These are phyloP conservation scores for Scaptomyza flava DNA, from an alignment of 2,888 invertebrate species.

Conservation along the genomic window DNA sequence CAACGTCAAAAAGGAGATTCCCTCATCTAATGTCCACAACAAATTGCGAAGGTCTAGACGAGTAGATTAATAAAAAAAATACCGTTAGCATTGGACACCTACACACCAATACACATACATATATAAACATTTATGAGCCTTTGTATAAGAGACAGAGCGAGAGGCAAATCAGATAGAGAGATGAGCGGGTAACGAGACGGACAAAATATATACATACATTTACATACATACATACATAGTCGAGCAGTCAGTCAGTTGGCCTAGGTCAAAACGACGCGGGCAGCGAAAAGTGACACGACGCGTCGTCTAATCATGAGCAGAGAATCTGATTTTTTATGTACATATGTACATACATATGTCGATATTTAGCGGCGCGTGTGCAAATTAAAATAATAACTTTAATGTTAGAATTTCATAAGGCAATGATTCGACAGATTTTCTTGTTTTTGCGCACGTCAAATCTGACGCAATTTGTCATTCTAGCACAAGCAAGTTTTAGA, in stretches of 20 bases:
- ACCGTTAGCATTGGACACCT: slow-evolving; percentile 25
- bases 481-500: neutral
- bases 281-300: slow-evolving; percentile 22
- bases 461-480: slow-evolving; percentile 44
- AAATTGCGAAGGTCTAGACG: slow-evolving; percentile 74
- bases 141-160: slow-evolving; percentile 6
- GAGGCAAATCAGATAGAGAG: neutral
- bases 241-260: slow-evolving; percentile 53
- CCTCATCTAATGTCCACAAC: slow-evolving; percentile 15
- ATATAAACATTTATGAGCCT: neutral
- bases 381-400: slow-evolving; percentile 50
- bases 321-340: slow-evolving; percentile 15
- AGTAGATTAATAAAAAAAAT: slow-evolving; percentile 37
- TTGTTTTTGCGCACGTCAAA: slow-evolving; percentile 16
- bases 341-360: neutral
- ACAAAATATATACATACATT: slow-evolving; percentile 24
- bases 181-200: neutral
- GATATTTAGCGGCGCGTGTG: slow-evolving; percentile 48
- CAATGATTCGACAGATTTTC: slow-evolving; percentile 39
- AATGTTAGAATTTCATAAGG: slow-evolving; percentile 25
- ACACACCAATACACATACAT: slow-evolving; percentile 10
- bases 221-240: slow-evolving; percentile 8
- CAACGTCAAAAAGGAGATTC: slow-evolving; percentile 12
- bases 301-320: slow-evolving; percentile 10
- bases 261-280: slow-evolving; percentile 67